Evolutionary conservation across 1,140 invertebrate genomes (phyloP).

Genomic region (Cyphomyrmex costatus): DNA sequence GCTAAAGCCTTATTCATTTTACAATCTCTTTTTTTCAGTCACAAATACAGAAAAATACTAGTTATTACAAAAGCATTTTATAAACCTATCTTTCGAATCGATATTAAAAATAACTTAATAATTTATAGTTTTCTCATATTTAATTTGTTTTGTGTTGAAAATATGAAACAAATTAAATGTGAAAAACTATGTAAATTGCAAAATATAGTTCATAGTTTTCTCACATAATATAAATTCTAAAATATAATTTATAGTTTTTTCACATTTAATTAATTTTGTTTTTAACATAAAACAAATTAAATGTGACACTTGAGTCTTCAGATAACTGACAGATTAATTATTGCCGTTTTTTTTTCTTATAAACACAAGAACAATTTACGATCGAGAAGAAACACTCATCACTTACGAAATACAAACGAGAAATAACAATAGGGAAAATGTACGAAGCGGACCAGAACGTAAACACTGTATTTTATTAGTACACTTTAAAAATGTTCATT

Average conservation of each 20-base stretch:
- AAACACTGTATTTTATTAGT: conserved; percentile 81
- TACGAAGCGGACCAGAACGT: conserved; percentile 77
- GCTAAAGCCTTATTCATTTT: conserved; percentile 28
- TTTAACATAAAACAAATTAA: conserved; percentile 22
- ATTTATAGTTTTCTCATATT: conserved; percentile 6
- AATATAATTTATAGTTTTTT: too few relatives aligned
- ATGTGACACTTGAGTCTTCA: background rate
- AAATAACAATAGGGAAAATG: conserved; percentile 75
- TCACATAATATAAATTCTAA: too few relatives aligned
- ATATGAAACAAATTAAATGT: conserved; percentile 23
- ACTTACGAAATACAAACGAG: background rate
- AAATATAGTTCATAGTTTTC: too few relatives aligned
- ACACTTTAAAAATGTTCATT: conserved; percentile 73
- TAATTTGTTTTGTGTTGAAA: background rate
- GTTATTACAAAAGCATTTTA: conserved; percentile 39
- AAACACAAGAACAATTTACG: conserved; percentile 28
- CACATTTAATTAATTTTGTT: background rate
- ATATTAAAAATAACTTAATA: conserved; percentile 19
- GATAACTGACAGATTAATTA: conserved; percentile 41
- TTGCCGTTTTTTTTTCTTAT: conserved; percentile 19
- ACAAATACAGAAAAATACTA: conserved; percentile 45
- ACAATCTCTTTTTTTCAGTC: conserved; percentile 22
- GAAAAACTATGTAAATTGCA: too few relatives aligned
- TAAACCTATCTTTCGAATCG: conserved; percentile 26
- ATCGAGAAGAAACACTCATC: conserved; percentile 25